Evolutionary conservation across 2,797 vertebrate genomes (phyloP), one percentile per base, ranked within the genome.

Genomic region (Danio aesculapii): DNA sequence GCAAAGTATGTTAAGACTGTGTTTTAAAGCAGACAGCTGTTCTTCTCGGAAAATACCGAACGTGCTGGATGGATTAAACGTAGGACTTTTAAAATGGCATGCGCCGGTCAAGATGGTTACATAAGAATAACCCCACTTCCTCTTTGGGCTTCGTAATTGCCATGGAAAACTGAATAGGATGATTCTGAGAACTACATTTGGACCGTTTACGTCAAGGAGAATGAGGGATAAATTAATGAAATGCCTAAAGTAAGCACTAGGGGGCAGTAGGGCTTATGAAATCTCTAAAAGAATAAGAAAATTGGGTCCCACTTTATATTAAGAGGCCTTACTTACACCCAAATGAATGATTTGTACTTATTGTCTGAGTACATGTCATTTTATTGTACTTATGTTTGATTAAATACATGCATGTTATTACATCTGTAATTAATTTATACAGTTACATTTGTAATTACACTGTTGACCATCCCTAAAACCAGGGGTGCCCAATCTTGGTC

Each of bases 191-290:
- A 49, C 6, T 11, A 57, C 30, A 64, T 68, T 69, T 66, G 16
- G 30, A 81, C 61, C 39, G 43, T n/a, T 5, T 71, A 64, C 55
- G 43, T 46, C 14, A 59, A 53, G 50, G 84, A 17, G n/a, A 62
- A 77, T 41, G n/a, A 62, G 55, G 77, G 13, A 57, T 63, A 5
- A 47, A 49, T 59, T 6, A 47, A 49, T 59, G 55, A 57, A 76
- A 80, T 87, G 84, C 87, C 82, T 69, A 19, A 17, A 59, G 12
- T 47, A 75, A 81, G 67, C 92, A 91, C 89, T 84, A 82, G 92
- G 68, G 90, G 92, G 87, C 91, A 90, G 88, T 77, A 88, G 14
- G 84, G 83, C 63, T 70, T 84, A 83, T 66, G n/a, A 58, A 72
- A 81, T 70, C 10, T 57, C 52, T 68, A 1, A 79, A 82, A 78